phyloP scores from a whole-genome alignment of 2,113 vertebrate genomes.

The Mesitornis unicolor region DNA sequence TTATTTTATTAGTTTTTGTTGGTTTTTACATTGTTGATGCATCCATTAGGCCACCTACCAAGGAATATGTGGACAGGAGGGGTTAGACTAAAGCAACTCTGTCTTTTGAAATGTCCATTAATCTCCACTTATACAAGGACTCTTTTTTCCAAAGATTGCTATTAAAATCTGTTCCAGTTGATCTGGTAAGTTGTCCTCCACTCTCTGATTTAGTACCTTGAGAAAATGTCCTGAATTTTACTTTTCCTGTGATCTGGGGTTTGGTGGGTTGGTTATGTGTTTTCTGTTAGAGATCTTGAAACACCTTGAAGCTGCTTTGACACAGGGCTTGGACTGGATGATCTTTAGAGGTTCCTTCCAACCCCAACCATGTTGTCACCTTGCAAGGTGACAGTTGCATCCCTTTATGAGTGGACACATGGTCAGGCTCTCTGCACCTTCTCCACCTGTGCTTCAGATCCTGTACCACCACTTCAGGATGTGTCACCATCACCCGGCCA shows the following conservation, averaged over 20 bases:
- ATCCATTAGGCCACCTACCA: conserved; percentile 5
- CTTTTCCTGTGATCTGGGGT: background rate
- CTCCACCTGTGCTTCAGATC: background rate
- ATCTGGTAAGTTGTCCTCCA: background rate
- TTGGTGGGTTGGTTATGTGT: background rate
- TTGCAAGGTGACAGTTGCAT: background rate
- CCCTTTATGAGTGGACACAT: background rate
- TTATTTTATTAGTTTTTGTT: background rate
- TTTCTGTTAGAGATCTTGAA: background rate
- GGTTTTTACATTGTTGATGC: background rate
- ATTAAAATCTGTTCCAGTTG: background rate
- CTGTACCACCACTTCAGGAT: no score
- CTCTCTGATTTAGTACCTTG: background rate
- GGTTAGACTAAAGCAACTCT: background rate
- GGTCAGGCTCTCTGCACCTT: background rate
- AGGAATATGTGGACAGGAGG: background rate
- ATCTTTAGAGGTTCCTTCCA: no score
- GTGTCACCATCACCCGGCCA: background rate
- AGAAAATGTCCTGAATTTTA: background rate
- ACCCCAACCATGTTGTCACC: no score
- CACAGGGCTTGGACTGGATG: no score
- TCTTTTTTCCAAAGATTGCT: background rate
- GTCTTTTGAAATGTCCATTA: background rate
- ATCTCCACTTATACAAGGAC: background rate
- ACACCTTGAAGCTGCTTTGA: no score